Percentiles rank a stretch among this genome's conserved stretches.
Conservation (phyloP, 2,797 vertebrate species). For the Sarcophilus harrisii region DNA sequence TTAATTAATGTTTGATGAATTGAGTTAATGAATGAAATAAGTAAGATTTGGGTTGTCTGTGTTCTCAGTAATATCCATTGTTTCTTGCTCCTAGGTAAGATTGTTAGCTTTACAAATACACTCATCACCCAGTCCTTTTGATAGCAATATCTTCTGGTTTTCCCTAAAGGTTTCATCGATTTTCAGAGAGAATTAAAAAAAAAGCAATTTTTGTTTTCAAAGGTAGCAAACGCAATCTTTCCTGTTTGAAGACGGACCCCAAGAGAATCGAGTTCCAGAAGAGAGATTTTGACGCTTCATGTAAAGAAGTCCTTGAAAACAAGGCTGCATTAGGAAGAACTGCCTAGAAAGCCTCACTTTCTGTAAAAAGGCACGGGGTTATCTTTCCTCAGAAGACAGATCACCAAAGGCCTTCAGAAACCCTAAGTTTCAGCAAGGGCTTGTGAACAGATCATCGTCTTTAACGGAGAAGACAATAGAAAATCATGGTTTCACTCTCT, state of each 20-base stretch:
- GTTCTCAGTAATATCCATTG: not conserved
- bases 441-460: not conserved
- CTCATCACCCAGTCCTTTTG: not conserved
- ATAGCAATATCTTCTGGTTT: not conserved
- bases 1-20: not conserved
- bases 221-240: not conserved
- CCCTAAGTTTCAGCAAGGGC: not conserved
- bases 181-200: constrained; percentile 11
- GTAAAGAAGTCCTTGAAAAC: not conserved
- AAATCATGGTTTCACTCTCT: not conserved
- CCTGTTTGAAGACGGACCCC: not conserved
- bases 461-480: not conserved
- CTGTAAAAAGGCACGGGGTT: not conserved
- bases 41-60: not conserved
- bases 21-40: not conserved
- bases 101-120: not conserved
- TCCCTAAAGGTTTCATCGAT: not conserved
- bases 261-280: not conserved
- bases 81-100: not conserved
- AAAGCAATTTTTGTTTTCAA: constrained; percentile 2
- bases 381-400: not conserved
- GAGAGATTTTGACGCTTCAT: not conserved
- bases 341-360: not conserved
- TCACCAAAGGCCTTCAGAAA: not conserved
- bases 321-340: not conserved